These are phyloP conservation scores for Eupithecia subfuscata DNA, from an alignment of 2,888 invertebrate genomes.

Conservation along the genomic window DNA sequence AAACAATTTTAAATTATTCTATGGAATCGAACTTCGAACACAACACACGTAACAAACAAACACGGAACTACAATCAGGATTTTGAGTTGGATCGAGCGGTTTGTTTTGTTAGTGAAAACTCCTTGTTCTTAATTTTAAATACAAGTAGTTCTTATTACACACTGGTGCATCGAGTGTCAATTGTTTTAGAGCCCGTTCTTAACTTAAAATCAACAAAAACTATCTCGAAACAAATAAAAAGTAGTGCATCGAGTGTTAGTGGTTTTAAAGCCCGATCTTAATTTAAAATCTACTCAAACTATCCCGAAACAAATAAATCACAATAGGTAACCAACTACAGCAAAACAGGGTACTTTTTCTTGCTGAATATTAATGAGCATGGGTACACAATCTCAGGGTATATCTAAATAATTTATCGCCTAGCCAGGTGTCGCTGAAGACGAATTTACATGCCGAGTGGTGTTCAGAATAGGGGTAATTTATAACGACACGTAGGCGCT, in stretches of 20 bases:
- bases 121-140: neutral
- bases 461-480: constrained; percentile 37
- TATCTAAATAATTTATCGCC: constrained; percentile 62
- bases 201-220: constrained; percentile 19
- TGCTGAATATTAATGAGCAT: constrained; percentile 61
- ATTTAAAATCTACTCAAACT: constrained; percentile 24
- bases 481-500: constrained; percentile 36
- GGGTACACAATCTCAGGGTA: constrained; percentile 55
- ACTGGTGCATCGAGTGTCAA: neutral
- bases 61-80: neutral
- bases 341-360: constrained; percentile 53
- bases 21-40: neutral
- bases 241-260: neutral
- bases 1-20: neutral
- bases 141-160: neutral
- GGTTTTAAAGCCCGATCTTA: neutral
- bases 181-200: neutral
- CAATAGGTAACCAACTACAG: constrained; percentile 27
- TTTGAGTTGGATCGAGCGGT: neutral
- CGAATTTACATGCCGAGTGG: constrained; percentile 45
- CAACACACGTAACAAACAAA: neutral
- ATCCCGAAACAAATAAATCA: constrained; percentile 31
- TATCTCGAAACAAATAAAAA: constrained; percentile 27
- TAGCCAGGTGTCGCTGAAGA: constrained; percentile 56
- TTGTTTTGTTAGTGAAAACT: neutral